phyloP scores from a whole-genome alignment of 2,888 invertebrate genomes.

The Acronicta aceris region DNA sequence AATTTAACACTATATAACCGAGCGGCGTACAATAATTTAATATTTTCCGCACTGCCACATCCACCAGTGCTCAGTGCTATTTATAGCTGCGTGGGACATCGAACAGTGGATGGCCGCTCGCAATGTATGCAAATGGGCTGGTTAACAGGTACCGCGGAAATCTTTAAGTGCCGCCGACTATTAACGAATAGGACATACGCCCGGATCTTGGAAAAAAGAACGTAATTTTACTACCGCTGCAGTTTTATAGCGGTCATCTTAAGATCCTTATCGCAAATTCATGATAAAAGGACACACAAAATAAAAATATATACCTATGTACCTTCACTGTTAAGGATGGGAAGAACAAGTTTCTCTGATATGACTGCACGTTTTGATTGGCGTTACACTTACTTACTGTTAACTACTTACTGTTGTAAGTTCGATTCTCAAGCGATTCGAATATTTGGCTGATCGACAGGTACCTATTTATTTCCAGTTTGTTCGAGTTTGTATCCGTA shows the following conservation, averaged over 20 bases:
- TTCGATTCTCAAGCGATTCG: too few relatives aligned
- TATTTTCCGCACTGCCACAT: constrained; percentile 57
- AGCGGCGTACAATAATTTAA: constrained; percentile 30
- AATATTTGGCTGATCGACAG: too few relatives aligned
- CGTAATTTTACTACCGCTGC: constrained; percentile 32
- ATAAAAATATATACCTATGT: constrained; percentile 18
- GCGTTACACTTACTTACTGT: too few relatives aligned
- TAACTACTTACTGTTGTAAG: too few relatives aligned
- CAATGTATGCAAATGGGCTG: constrained; percentile 73
- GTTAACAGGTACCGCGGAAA: constrained; percentile 61
- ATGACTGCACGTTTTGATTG: too few relatives aligned
- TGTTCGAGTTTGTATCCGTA: too few relatives aligned
- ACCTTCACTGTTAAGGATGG: constrained; percentile 14
- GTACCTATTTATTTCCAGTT: too few relatives aligned
- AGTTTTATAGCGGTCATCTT: constrained; percentile 30
- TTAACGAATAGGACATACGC: constrained; percentile 55
- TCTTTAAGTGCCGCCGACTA: constrained; percentile 61
- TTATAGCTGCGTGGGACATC: constrained; percentile 54
- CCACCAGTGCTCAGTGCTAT: constrained; percentile 56
- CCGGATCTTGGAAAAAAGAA: constrained; percentile 43
- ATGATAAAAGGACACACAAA: constrained; percentile 9
- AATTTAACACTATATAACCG: neutral
- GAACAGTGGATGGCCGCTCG: constrained; percentile 45
- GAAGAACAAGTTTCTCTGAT: constrained; percentile 4
- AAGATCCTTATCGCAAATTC: constrained; percentile 45